phyloP scores from a whole-genome alignment of 2,797 vertebrate species.

The Pterois miles region DNA sequence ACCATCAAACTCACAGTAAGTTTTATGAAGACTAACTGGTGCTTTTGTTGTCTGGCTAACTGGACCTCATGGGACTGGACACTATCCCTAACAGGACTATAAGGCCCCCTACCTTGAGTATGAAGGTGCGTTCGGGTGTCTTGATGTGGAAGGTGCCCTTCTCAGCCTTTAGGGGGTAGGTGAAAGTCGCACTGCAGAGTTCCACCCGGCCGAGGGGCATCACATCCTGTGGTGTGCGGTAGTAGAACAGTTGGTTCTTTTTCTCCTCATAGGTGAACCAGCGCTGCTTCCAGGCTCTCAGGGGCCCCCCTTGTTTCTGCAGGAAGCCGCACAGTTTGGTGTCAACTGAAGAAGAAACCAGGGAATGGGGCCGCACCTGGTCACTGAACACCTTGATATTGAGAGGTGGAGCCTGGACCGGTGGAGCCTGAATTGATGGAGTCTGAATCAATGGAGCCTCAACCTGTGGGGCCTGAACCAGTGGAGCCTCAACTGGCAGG shows the following conservation, averaged over 20 bases:
- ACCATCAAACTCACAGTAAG: neutral
- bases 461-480: neutral
- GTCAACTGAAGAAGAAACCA: neutral
- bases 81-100: neutral
- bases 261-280: constrained; percentile 93
- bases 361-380: neutral
- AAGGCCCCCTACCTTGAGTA: constrained; percentile 87
- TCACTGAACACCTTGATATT: constrained; percentile 27
- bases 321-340: constrained; percentile 92
- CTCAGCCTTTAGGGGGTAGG: constrained; percentile 86
- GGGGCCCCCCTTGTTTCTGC: constrained; percentile 90
- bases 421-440: neutral
- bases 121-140: constrained; percentile 87
- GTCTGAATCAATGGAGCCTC: neutral
- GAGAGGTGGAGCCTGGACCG: constrained; percentile 5
- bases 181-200: constrained; percentile 86
- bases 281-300: constrained; percentile 92
- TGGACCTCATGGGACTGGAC: too few relatives aligned
- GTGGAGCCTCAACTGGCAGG: neutral
- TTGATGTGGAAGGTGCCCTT: constrained; percentile 91
- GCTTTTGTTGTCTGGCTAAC: neutral
- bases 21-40: neutral
- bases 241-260: constrained; percentile 91
- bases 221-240: constrained; percentile 89
- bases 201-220: constrained; percentile 89